These are phyloP conservation scores for Trachurus trachurus DNA, from an alignment of 2,797 vertebrate species.

Conservation along the genomic window DNA sequence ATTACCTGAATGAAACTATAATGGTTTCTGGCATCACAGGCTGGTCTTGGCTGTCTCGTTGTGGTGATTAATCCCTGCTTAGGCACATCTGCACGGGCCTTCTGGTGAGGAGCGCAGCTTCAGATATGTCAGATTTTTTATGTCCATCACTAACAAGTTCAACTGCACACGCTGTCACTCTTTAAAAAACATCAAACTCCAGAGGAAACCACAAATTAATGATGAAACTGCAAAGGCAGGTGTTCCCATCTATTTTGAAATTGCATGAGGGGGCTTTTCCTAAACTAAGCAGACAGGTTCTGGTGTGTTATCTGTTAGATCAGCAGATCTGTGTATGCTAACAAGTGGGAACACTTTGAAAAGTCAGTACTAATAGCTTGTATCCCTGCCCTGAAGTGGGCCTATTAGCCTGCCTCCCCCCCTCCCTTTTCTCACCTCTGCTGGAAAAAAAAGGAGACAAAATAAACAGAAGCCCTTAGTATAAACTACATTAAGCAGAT, in stretches of 20 bases:
- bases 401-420: slow-evolving; percentile 14
- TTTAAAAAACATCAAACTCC: slow-evolving; percentile 30
- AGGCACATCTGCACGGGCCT: slow-evolving; percentile 73
- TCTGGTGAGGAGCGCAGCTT: slow-evolving; percentile 42
- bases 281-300: slow-evolving; percentile 56
- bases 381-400: slow-evolving; percentile 68
- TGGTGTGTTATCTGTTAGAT: slow-evolving; percentile 65
- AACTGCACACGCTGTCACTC: slow-evolving; percentile 24
- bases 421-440: too few species aligned
- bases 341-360: slow-evolving; percentile 69
- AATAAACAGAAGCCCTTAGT: slow-evolving; percentile 54
- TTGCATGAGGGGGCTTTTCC: slow-evolving; percentile 46
- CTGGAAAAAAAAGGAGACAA: slow-evolving; percentile 15
- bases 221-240: slow-evolving; percentile 45
- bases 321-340: slow-evolving; percentile 60
- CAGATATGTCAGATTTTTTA: slow-evolving; percentile 41
- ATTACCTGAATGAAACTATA: slow-evolving; percentile 82
- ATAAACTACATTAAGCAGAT: slow-evolving; percentile 61
- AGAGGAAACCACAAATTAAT: slow-evolving; percentile 65
- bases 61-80: slow-evolving; percentile 76
- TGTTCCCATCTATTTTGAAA: slow-evolving; percentile 51
- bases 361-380: slow-evolving; percentile 61
- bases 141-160: slow-evolving; percentile 33
- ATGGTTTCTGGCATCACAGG: slow-evolving; percentile 82
- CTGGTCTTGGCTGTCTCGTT: slow-evolving; percentile 68